A percentile compares a stretch with the other conserved stretches of the same genome.
Evolutionary conservation across 2,797 vertebrate genomes (phyloP).

Genomic region (Platalea minor): DNA sequence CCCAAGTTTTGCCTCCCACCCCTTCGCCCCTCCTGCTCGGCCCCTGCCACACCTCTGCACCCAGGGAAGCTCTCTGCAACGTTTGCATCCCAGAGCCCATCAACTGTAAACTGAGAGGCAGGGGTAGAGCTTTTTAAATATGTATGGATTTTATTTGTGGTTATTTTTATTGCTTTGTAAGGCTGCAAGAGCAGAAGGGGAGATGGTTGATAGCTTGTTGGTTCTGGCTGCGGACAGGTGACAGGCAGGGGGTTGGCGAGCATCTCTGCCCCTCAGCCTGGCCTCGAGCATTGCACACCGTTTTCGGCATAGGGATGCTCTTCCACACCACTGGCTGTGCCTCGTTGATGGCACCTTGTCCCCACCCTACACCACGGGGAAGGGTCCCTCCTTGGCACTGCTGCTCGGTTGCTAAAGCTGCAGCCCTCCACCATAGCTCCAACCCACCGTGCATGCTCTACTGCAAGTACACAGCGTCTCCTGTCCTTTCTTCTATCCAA

Average conservation of each 20-base stretch:
- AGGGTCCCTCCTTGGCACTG: not conserved
- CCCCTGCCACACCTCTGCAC: not conserved
- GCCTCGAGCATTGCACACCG: not conserved
- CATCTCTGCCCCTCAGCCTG: not conserved
- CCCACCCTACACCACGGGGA: accelerated
- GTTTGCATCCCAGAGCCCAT: not conserved
- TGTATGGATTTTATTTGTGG: accelerated
- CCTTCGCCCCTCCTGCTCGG: not conserved
- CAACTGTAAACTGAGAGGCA: accelerated
- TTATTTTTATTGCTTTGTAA: not conserved
- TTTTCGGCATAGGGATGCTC: not conserved
- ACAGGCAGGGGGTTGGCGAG: not conserved
- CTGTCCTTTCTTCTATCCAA: not conserved
- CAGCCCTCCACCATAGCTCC: not conserved
- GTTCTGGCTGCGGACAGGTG: not conserved
- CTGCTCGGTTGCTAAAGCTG: not conserved
- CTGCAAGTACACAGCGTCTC: not conserved
- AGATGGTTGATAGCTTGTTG: not conserved
- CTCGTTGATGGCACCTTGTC: not conserved
- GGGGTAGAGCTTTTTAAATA: not conserved
- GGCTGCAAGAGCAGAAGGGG: not conserved
- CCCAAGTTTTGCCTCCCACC: not conserved
- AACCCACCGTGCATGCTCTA: accelerated
- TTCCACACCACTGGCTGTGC: too few species aligned
- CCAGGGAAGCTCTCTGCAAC: not conserved